Base-by-base conservation (phyloP, 2,113 vertebrate species). In the Ophthalmolycus amberensis region DNA sequence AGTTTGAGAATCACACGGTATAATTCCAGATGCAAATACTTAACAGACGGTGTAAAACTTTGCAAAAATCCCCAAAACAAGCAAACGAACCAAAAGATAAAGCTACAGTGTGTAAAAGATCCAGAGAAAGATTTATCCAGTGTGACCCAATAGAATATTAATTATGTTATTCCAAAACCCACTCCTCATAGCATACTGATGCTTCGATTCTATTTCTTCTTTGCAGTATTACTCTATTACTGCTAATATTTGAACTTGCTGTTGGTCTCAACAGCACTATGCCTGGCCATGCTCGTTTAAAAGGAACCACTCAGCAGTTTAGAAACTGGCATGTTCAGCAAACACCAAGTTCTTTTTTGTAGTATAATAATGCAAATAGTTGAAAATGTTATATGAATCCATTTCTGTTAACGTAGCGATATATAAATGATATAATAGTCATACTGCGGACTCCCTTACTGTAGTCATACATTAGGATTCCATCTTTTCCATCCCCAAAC, bases 301-400 rank as follows among this genome's bases (percentile, higher is more conserved):
- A 62, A 73, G 27, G 20, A 60, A 29, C 11, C 71, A 32, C 40
- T 62, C 27, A n/a, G 25, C 25, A 44, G 54, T 72, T 72, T 72
- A 58, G 6, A 60, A 73, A 60, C 38, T 38, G 18, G 32, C 38
- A 44, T 60, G 56, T 42, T 72, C 37, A 71, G 10, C 50, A 71
- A 54, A 56, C 70, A 58, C 16, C 5, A 59, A 60, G 10, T 42
- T n/a, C 1, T 16, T 38, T 25, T n/a, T 22, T 27, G 22, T 5
- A 58, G 16, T n/a, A 20, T 11, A 32, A 73, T 22, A 44, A 73
- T 22, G 52, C 54, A 29, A 59, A 58, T 25, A 11, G 9, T 29
- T 40, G 9, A 58, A 72, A 20, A 59, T 15, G 54, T 14, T 72
- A 5, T 32, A 20, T 72, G 37, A 29, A 42, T 58, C 40, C 4